A percentile compares a stretch with the other conserved stretches of the same genome.
phyloP scores from a whole-genome alignment of 2,113 vertebrate species.

The Burhinus bistriatus region DNA sequence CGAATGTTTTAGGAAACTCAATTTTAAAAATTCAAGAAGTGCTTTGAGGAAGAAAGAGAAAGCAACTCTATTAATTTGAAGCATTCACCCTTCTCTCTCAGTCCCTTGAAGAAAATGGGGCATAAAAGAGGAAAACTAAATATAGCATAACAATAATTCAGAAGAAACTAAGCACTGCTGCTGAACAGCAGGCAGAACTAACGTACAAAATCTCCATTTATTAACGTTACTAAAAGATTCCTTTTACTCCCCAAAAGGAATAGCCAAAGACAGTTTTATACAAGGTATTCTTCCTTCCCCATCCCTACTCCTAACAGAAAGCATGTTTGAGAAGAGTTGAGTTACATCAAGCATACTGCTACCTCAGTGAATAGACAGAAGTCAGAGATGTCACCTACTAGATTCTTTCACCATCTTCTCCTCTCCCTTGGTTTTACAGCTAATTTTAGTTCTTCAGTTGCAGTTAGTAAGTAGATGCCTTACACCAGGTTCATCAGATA shows the following conservation, averaged over 20 bases:
- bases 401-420: neutral
- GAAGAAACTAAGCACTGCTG: neutral
- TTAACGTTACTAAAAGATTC: neutral
- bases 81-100: neutral
- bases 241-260: neutral
- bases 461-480: neutral
- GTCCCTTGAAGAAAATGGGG: neutral
- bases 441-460: neutral
- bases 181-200: neutral
- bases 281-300: neutral
- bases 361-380: neutral
- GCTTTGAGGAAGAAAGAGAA: neutral
- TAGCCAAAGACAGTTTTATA: neutral
- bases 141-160: neutral
- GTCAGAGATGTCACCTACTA: neutral
- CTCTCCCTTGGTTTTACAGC: neutral
- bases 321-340: neutral
- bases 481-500: rapidly evolving
- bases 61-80: neutral
- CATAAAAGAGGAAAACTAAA: neutral
- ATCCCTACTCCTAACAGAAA: neutral
- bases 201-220: neutral
- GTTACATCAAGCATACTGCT: neutral
- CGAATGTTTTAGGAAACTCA: neutral
- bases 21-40: neutral